Percentiles rank a stretch among this genome's conserved stretches.
Evolutionary conservation across 1,140 invertebrate genomes (phyloP).

Genomic region (Aphidius ervi): DNA sequence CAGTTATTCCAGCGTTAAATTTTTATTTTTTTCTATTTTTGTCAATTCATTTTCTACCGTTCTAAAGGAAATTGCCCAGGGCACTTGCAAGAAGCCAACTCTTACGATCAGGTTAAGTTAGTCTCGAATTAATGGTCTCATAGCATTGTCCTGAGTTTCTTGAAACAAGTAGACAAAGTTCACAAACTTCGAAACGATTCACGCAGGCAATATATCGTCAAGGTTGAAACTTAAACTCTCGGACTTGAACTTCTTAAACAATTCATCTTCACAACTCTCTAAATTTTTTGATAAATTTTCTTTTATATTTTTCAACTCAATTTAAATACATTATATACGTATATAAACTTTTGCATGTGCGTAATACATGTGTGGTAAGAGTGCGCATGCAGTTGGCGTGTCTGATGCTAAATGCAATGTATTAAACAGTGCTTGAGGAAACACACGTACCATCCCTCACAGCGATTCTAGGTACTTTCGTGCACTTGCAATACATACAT

Average conservation of each 20-base stretch:
- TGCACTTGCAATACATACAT: slow-evolving; percentile 5
- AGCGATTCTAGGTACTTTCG: background rate
- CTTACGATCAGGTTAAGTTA: background rate
- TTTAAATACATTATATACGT: too few relatives aligned
- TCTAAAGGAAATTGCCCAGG: slow-evolving; percentile 18
- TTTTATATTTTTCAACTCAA: too few relatives aligned
- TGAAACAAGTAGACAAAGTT: slow-evolving; percentile 24
- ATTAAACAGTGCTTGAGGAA: slow-evolving; percentile 19
- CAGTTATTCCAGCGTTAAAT: background rate
- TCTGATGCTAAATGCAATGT: slow-evolving; percentile 17
- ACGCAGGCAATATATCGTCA: slow-evolving; percentile 23
- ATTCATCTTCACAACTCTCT: too few relatives aligned
- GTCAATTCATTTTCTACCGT: slow-evolving; percentile 17
- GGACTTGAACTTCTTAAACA: background rate
- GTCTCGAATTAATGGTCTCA: slow-evolving; percentile 25
- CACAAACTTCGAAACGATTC: slow-evolving; percentile 20
- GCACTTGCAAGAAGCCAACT: slow-evolving; percentile 16
- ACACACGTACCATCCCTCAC: background rate
- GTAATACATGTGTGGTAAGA: background rate
- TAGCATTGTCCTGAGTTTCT: slow-evolving; percentile 26
- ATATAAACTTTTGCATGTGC: too few relatives aligned
- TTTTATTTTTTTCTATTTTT: slow-evolving; percentile 13
- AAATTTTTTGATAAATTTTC: too few relatives aligned
- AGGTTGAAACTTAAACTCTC: slow-evolving; percentile 15
- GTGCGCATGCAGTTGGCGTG: slow-evolving; percentile 3